Percentiles rank a stretch among this genome's conserved stretches.
Evolutionary conservation across 23 tunicate genomes (phyloP).

Genomic region (Phallusia fumigata): DNA sequence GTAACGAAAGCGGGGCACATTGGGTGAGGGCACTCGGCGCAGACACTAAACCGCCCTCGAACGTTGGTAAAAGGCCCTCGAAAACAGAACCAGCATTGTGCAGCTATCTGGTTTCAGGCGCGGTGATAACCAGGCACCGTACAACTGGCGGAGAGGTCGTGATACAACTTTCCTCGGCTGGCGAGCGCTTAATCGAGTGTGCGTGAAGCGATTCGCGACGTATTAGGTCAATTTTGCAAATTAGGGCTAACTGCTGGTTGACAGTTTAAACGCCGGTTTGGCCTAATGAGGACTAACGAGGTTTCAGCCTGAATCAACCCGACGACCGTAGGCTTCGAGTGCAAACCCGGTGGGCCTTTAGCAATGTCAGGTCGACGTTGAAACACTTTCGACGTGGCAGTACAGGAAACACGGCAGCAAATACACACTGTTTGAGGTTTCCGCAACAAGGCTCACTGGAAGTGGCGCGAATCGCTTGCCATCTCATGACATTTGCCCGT

Average conservation of each 20-base stretch:
- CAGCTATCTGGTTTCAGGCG: slow-evolving; percentile 14
- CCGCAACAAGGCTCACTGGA: not conserved
- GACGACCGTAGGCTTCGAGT: too few relatives aligned
- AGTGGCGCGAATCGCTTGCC: slow-evolving; percentile 1
- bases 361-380: not conserved
- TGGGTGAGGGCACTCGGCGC: not conserved
- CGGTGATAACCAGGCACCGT: not conserved
- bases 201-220: not conserved
- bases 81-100: slow-evolving; percentile 10
- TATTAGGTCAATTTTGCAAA: not conserved
- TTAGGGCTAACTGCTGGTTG: not conserved
- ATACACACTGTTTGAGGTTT: slow-evolving; percentile 14
- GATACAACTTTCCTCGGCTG: not conserved
- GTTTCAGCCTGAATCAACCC: too few relatives aligned
- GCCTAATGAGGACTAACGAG: too few relatives aligned
- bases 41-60: slow-evolving; percentile 15
- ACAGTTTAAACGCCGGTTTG: too few relatives aligned
- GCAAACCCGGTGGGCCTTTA: not conserved
- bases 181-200: not conserved
- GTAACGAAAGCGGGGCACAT: not conserved
- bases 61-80: slow-evolving; percentile 6
- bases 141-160: slow-evolving; percentile 4
- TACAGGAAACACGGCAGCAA: not conserved
- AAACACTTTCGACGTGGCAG: slow-evolving; percentile 6
- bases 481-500: slow-evolving; percentile 3